These are phyloP conservation scores for Tachuris rubrigastra DNA, from an alignment of 2,113 vertebrate species.

Conservation along the genomic window DNA sequence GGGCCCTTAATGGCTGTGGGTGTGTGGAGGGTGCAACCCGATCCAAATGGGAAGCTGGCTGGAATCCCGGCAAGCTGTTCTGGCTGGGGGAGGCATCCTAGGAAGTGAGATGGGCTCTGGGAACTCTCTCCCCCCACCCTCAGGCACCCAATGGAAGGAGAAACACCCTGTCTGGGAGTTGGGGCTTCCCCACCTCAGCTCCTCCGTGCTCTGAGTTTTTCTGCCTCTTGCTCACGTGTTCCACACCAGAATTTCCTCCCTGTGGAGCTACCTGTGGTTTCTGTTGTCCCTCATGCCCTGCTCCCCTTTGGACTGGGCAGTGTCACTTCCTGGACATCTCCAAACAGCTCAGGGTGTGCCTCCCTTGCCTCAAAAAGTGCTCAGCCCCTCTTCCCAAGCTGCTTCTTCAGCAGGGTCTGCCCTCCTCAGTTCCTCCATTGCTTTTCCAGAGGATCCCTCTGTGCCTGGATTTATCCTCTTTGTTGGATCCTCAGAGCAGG, in stretches of 20 bases:
- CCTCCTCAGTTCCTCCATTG: background rate
- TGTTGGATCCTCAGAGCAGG: fast-evolving
- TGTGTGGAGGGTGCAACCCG: background rate
- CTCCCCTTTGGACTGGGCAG: background rate
- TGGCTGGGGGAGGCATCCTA: background rate
- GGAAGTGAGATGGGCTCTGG: background rate
- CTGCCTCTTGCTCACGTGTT: background rate
- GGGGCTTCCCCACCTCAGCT: background rate
- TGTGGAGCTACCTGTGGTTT: fast-evolving
- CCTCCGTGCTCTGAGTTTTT: background rate
- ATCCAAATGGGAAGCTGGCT: constrained; percentile 44
- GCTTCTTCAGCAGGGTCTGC: background rate
- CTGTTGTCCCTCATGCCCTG: fast-evolving
- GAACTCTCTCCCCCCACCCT: background rate
- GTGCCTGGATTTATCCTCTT: background rate
- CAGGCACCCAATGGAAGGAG: background rate
- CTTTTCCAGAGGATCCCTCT: background rate
- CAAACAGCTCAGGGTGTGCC: background rate
- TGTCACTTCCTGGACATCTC: background rate
- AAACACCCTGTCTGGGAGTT: background rate
- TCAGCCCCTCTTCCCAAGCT: background rate
- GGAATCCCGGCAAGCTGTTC: background rate
- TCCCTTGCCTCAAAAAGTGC: background rate
- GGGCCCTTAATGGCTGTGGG: background rate
- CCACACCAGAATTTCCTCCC: background rate